Base-by-base conservation (phyloP, 2,797 vertebrate species). In the Phrynocephalus guinanensis region DNA sequence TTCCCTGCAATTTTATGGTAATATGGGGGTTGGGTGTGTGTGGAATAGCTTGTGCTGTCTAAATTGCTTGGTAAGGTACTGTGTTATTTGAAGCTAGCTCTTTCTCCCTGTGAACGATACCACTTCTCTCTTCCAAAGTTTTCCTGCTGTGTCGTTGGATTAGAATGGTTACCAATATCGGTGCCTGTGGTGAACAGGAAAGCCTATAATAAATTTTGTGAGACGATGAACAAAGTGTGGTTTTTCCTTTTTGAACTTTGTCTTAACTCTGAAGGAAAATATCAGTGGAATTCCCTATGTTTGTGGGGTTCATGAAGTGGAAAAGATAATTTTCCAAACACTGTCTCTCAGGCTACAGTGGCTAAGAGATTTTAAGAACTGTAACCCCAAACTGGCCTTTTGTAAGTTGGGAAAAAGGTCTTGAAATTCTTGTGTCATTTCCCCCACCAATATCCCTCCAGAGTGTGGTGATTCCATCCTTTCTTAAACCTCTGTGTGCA, bases 161-260 rank as follows among this genome's bases (percentile, higher is more conserved):
- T 79, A 86, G 78, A 88, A 90, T 86, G 67, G 76, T 80, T 85
- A 44, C 84, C 83, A 77, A 73, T 87, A 90, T 91, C 89, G 89
- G 91, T 92, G 91, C 84, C 90, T 89, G 88, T 15, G 1, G 38
- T 86, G 84, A 88, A 91, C 88, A 92, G 86, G 92, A 95, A 94
- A 93, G 63, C 78, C 84, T 78, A 11, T 50, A 85, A 85, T 52
- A 81, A 67, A 11, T 26, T 78, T 33, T 91, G 82, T 70, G 84
- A 89, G 86, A 84, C 91, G 91, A 87, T 67, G 75, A 81, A 38
- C 79, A 90, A 87, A 92, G 83, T 67, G 63, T 71, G 28, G 38
- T 87, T 79, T 87, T 90, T 90, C 80, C 90, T 79, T 71, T 68
- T 84, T 26, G 75, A 18, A 5, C 52, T 88, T 5, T n/a, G 18